Evolutionary conservation across 2,113 vertebrate species (phyloP).

Genomic region (Melanotaenia duboulayi): DNA sequence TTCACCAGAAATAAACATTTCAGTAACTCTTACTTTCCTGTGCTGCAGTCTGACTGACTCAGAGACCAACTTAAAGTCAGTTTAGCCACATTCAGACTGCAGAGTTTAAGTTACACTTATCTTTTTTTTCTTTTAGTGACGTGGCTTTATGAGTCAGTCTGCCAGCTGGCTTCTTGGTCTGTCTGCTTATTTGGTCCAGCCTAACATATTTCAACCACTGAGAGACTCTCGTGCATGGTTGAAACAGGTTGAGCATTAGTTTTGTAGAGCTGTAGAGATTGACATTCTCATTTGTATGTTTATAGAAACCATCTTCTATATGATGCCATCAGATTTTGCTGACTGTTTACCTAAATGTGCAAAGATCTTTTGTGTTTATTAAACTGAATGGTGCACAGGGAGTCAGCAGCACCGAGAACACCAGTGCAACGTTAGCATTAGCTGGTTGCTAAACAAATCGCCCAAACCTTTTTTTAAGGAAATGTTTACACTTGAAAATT

Average conservation of each 20-base stretch:
- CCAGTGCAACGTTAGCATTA: too few species aligned
- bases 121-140: background rate
- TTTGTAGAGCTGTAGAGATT: too few species aligned
- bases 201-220: background rate
- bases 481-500: too few species aligned
- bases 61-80: constrained; percentile 5
- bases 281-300: too few species aligned
- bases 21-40: constrained; percentile 59
- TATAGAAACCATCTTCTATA: too few species aligned
- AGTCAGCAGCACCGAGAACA: too few species aligned
- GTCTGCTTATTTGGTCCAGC: background rate
- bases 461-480: too few species aligned
- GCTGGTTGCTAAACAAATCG: too few species aligned
- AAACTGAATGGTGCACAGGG: too few species aligned
- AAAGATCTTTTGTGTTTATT: too few species aligned
- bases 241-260: background rate
- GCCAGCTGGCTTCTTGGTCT: fast-evolving
- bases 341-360: too few species aligned
- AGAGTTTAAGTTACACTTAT: background rate
- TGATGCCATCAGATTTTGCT: too few species aligned
- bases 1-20: constrained; percentile 60
- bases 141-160: constrained; percentile 1
- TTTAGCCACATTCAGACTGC: background rate
- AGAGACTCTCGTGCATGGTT: background rate
- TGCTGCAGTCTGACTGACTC: constrained; percentile 40